phyloP scores from a whole-genome alignment of 92 coral and sea anemone species.

The Metridium senile region DNA sequence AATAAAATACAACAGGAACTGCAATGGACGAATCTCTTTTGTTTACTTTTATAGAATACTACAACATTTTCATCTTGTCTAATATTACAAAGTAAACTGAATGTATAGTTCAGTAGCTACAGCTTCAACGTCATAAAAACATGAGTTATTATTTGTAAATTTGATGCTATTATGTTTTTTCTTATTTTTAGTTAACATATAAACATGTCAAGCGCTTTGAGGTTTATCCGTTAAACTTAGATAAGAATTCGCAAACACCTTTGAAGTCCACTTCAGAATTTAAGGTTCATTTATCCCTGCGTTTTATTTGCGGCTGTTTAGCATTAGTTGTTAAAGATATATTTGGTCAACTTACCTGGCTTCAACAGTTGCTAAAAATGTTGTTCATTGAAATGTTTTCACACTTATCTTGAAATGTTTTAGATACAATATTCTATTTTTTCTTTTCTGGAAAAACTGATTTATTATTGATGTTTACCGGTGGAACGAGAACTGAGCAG shows the following conservation, averaged over 20 bases:
- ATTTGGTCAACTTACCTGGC: not conserved
- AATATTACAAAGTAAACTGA: no score
- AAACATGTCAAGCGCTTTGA: not conserved
- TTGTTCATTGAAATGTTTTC: not conserved
- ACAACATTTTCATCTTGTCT: no score
- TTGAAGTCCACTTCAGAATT: not conserved
- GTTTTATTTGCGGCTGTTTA: no score
- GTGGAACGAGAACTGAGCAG: constrained; percentile 10
- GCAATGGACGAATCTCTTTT: no score
- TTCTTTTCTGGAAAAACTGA: not conserved
- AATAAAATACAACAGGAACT: no score
- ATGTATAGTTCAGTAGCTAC: no score
- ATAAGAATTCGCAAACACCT: not conserved
- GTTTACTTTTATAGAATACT: no score
- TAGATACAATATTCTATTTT: not conserved
- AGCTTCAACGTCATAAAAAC: no score
- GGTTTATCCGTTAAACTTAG: not conserved
- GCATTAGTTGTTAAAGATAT: no score
- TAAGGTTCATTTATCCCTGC: constrained; percentile 6
- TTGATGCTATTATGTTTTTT: not conserved
- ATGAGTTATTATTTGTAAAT: no score
- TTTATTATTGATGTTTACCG: constrained; percentile 7
- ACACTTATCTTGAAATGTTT: not conserved
- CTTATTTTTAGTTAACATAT: not conserved
- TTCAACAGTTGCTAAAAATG: not conserved